Base-by-base conservation (phyloP, 2,113 vertebrate genomes). In the Lepus americanus region DNA sequence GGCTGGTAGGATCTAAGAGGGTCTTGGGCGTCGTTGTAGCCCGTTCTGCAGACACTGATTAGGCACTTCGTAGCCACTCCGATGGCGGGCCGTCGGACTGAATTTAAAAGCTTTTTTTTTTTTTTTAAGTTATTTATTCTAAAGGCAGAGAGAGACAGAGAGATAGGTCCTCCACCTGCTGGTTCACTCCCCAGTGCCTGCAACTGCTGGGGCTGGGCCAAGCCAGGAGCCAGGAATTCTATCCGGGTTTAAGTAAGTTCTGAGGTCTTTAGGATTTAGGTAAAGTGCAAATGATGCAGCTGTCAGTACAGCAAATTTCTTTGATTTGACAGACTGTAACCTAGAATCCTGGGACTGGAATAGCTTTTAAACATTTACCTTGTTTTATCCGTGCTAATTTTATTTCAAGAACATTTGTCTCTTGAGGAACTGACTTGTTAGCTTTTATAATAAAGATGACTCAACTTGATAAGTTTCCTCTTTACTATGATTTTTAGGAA, bases 401-500 rank as follows among this genome's bases (percentile, higher is more conserved):
- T 79, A 51, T 55, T 92, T 90, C 20, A 51, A 61, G 70, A 73
- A 61, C 27, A 0, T 4, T 17, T 87, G 67, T 94, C 6, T 53
- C n/a, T 66, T 67, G 53, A 94, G 92, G 29, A 77, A 36, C 19
- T 33, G 64, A 36, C 3, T 89, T 44, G 31, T 31, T 70, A 55
- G 51, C 7, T 80, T 93, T 73, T 70, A 0, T 70, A 61, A 84
- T 31, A 51, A 77, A 83, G 64, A 87, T 44, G 29, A 64, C 31
- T 88, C 66, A 70, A 39, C 5, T 29, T 81, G 11, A 53, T 67
- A 33, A 8, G 14, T 86, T 55, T 81, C 17, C 39, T 3, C 0
- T 72, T 85, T 39, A 25, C 39, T 59, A 4, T 67, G 44, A 67
- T 16, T 67, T 92, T 64, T 51, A 79, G 90, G 44, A 95, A 88